Evolutionary conservation across 2,113 vertebrate species (phyloP), one percentile per base, ranked within the genome.

Genomic region (Columbina picui): DNA sequence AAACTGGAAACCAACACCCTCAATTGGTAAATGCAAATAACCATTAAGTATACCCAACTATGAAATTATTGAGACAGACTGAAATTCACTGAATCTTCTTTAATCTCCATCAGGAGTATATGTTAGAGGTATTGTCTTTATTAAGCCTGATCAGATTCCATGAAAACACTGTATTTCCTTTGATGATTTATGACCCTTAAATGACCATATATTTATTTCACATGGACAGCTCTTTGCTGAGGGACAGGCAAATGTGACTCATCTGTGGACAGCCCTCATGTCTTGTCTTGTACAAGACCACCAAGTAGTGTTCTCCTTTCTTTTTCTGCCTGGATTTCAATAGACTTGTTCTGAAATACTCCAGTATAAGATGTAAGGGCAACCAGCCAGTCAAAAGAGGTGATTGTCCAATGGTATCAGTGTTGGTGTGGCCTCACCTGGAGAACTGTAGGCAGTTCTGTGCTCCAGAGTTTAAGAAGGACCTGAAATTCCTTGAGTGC

Each of bases 401-500:
- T 18, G 20, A 43, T 30, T 83, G 12, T 17, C 23, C 23, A 0
- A 1, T 14, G n/a, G 36, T 27, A 36, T 36, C 25, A 16, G 25
- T 2, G 0, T 7, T 61, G 25, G 12, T 52, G 30, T 2, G 1
- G 4, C 19, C 26, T 60, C 56, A 34, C 26, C 30, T 43, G 12
- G 16, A 36, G 3, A 25, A 21, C 8, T 53, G 9, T 21, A 9
- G 36, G 56, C 12, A 12, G 10, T 53, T 71, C 38, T 41, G 6
- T 25, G 25, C 3, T 26, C 32, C 20, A 25, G 6, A 14, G 12
- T 53, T 34, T 43, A 19, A 43, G 47, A 61, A 30, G 16, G 20
- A 10, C 12, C 6, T 25, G 1, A 15, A 71, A 4, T 20, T 36
- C 15, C 16, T 70, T 30, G 7, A 43, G 8, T 8, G 3, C 1